phyloP scores from a whole-genome alignment of 1,140 invertebrate species.

The Lethocerus indicus region DNA sequence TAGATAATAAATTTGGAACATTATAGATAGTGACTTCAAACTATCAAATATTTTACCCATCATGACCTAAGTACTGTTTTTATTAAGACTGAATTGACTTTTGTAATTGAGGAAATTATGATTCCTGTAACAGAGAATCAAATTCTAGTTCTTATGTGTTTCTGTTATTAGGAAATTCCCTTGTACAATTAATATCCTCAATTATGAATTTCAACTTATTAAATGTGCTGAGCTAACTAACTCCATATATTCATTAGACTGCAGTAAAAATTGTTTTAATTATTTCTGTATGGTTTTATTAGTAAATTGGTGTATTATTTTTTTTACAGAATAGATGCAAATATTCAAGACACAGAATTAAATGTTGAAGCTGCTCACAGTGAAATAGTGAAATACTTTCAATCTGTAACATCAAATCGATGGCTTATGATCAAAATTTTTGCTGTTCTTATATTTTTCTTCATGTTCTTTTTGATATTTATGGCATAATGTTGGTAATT shows the following conservation, averaged over 20 bases:
- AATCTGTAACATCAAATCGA: conserved; percentile 90
- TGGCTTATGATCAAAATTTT: conserved; percentile 99
- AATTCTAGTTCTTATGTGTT: too few species aligned
- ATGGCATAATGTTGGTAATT: conserved; percentile 48
- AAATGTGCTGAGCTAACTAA: not conserved
- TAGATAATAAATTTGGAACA: not conserved
- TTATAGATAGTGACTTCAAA: too few species aligned
- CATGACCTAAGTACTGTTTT: too few species aligned
- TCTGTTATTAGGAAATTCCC: not conserved
- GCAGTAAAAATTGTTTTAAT: too few species aligned
- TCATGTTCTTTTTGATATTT: conserved; percentile 97
- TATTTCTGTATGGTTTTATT: too few species aligned
- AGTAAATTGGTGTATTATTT: conserved; percentile 7
- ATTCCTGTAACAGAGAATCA: too few species aligned
- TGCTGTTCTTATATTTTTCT: conserved; percentile 95
- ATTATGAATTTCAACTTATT: not conserved
- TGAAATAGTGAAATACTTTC: conserved; percentile 96
- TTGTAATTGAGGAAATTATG: too few species aligned
- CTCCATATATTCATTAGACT: conserved; percentile 4
- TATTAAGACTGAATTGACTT: too few species aligned
- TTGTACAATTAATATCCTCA: not conserved
- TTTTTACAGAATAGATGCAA: conserved; percentile 75
- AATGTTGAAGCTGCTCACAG: conserved; percentile 96
- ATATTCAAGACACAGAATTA: conserved; percentile 87
- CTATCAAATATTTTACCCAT: too few species aligned